Base-by-base conservation (phyloP, 64 coral and sea anemone species). In the Pocillopora damicornis region DNA sequence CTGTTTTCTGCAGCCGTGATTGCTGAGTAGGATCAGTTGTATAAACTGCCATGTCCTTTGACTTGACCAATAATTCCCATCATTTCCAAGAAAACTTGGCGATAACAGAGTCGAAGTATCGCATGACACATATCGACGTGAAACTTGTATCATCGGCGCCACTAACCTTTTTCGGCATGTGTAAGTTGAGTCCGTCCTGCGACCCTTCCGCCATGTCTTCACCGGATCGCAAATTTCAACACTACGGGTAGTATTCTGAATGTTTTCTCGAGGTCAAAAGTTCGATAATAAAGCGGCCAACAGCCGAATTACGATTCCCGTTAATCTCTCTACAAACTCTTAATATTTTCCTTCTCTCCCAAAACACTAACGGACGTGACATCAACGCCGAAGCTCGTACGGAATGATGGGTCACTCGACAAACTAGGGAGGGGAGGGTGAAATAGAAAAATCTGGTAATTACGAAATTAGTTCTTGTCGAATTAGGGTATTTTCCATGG, bases 111-210 rank as follows among this genome's bases (percentile, higher is more conserved):
- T 37, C 67, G 11, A 68, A 13, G 30, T 68, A 71, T n/a, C 38
- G 22, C 16, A 85, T 71, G 15, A n/a, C 42, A 56, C 1, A 15
- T 18, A 30, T 51, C 42, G 42, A 51, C 7, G 42, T 51, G 18
- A 17, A 56, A 57, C 45, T 56, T 77, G 75, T 15, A 51, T 2
- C 37, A 56, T 56, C 25, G 38, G 37, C 11, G 65, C 81, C 37
- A 85, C 81, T 85, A 73, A 85, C 81, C 81, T 85, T 85, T 72
- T 85, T 85, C 1, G 81, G 81, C 37, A 85, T 66, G 51, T 85
- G 81, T 56, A 85, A 73, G 51, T 85, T 85, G 12, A 85, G 63
- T 5, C 0, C 81, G 18, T 85, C 65, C 15, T 85, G 63, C 11
- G 81, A 72, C 5, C 22, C 72, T 38, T 11, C 20, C 10, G 63